A percentile compares a stretch with the other conserved stretches of the same genome.
Conservation (phyloP, 2,113 vertebrate genomes). For the Nothocercus nigrocapillus region DNA sequence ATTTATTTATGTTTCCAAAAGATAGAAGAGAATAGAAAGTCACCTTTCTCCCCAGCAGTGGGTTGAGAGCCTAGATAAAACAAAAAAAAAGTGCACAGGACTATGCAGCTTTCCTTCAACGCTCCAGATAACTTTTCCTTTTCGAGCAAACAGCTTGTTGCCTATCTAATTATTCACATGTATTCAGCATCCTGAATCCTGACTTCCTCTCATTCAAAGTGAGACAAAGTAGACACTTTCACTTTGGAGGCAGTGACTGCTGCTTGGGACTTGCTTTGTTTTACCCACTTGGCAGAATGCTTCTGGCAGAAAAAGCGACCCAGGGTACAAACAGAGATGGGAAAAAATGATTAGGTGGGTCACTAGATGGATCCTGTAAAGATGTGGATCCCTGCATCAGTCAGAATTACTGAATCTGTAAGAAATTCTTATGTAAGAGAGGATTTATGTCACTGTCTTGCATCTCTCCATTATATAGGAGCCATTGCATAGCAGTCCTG, state of each 20-base stretch:
- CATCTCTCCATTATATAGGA: not conserved
- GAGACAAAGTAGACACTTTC: not conserved
- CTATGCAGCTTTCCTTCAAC: not conserved
- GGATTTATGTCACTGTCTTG: not conserved
- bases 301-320: not conserved
- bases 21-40: not conserved
- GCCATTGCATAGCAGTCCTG: not conserved
- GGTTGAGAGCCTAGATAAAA: not conserved
- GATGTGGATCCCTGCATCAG: not conserved
- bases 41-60: not conserved
- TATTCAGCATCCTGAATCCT: not conserved
- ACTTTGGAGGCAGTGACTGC: not conserved
- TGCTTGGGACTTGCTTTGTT: not conserved
- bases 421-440: not conserved
- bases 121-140: not conserved
- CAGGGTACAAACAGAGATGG: not conserved
- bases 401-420: not conserved
- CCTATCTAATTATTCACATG: not conserved
- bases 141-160: not conserved
- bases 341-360: not conserved
- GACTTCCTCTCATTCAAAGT: not conserved
- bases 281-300: not conserved
- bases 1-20: not conserved
- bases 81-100: not conserved
- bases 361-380: not conserved